A percentile compares a stretch with the other conserved stretches of the same genome.
These are phyloP conservation scores for Rhinella marina DNA, from an alignment of 2,797 vertebrate species.

Conservation along the genomic window DNA sequence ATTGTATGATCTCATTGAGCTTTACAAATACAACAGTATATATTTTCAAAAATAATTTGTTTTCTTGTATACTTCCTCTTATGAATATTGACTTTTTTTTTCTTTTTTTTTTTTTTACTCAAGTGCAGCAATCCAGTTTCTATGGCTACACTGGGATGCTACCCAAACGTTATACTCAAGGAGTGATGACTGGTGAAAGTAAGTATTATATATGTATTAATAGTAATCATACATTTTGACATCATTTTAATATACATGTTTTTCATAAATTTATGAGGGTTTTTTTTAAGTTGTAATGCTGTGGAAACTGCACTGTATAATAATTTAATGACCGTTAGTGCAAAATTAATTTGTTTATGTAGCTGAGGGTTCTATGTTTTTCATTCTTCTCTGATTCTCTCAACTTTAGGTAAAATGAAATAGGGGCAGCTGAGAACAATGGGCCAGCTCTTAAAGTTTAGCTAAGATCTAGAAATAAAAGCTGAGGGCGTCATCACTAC, in stretches of 20 bases:
- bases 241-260: not conserved
- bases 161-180: slow-evolving; percentile 96
- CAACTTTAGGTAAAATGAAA: no score
- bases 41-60: not conserved
- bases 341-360: no score
- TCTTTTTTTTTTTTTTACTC: slow-evolving; percentile 61
- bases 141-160: slow-evolving; percentile 99
- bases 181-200: slow-evolving; percentile 99
- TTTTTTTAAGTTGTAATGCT: not conserved
- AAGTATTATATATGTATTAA: slow-evolving; percentile 70
- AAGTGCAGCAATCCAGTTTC: slow-evolving; percentile 99
- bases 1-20: no score
- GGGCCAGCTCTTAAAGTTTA: no score
- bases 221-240: not conserved
- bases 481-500: no score
- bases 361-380: no score
- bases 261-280: not conserved
- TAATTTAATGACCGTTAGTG: no score
- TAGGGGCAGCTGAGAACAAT: no score
- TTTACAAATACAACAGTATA: not conserved
- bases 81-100: slow-evolving; percentile 61
- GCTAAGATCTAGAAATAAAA: no score
- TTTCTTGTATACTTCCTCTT: slow-evolving; percentile 13
- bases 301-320: no score
- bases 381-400: no score